Evolutionary conservation across 2,888 invertebrate genomes (phyloP), one percentile per base, ranked within the genome.

Genomic region (Palloptera scutellata): DNA sequence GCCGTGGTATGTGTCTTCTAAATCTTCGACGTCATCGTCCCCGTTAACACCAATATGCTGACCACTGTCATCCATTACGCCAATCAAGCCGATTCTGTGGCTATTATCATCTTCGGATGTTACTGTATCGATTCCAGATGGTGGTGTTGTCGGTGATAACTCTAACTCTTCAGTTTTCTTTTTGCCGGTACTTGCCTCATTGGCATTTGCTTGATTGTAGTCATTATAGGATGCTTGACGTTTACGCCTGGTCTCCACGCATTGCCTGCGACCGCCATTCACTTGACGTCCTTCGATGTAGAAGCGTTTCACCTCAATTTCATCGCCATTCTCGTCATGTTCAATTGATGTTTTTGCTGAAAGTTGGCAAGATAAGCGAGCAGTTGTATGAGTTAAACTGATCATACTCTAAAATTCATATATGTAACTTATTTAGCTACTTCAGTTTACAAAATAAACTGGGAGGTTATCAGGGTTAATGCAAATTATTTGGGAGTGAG

Each of bases 241-340:
- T 66, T 80, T 82, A 12, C 82, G 75, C 51, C 74, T 64, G 1
- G 79, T 79, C 0, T 79, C 75, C 40, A 81, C 80, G 57, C 82
- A 81, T 48, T 81, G 82, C 0, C 76, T 73, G 3, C 75, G 70
- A 20, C 77, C 79, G 60, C 78, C 77, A 10, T 74, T 70, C 41
- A 82, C 45, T 61, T 81, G 79, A 0, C 82, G 75, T 10, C 81
- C 81, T 70, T 81, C 75, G 43, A 81, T 79, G 12, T 76, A 73
- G 70, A 81, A 82, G 2, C 76, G 75, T 51, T 81, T 82, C 19
- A 81, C 72, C 52, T 82, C 81, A 58, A 79, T 80, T 48, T 80
- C 80, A 63, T 82, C 78, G 0, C 82, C 81, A 64, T 81, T 74
- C 68, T 78, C 78, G 64, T 81, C 82, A 58, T 79, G 72, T 74